Conservation (phyloP, 2,797 vertebrate genomes). For the Molothrus aeneus region DNA sequence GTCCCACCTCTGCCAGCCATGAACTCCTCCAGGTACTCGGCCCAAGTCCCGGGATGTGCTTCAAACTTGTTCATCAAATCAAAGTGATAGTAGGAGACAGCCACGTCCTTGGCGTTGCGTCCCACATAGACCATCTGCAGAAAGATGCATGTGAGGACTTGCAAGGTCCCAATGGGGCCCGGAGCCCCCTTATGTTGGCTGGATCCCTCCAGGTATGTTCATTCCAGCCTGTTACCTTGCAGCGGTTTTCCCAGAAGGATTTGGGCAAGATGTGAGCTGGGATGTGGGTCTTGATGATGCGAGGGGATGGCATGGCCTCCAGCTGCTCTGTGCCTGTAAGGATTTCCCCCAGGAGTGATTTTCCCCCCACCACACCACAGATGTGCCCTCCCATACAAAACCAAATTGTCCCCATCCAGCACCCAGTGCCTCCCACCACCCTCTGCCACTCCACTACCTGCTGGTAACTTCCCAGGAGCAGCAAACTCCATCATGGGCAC, state of each 20-base stretch:
- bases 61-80: slow-evolving; percentile 74
- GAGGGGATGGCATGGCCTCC: slow-evolving; percentile 77
- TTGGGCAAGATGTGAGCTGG: slow-evolving; percentile 83
- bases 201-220: not conserved
- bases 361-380: too few species aligned
- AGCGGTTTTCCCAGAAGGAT: slow-evolving; percentile 88
- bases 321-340: slow-evolving; percentile 69
- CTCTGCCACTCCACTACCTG: slow-evolving; percentile 35
- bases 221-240: slow-evolving; percentile 59
- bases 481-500: slow-evolving; percentile 83
- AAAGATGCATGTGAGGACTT: not conserved
- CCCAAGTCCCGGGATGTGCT: not conserved
- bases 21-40: too few species aligned
- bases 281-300: slow-evolving; percentile 91
- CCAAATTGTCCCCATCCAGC: not conserved
- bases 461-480: not conserved
- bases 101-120: slow-evolving; percentile 77
- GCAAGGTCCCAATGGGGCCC: fast-evolving
- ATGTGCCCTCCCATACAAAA: not conserved
- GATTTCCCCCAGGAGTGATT: not conserved
- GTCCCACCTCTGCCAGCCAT: too few species aligned
- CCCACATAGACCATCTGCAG: slow-evolving; percentile 76
- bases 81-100: slow-evolving; percentile 77
- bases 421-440: not conserved
- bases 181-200: not conserved